Evolutionary conservation across 2,113 vertebrate species (phyloP).

Genomic region (Crotalus helleri): DNA sequence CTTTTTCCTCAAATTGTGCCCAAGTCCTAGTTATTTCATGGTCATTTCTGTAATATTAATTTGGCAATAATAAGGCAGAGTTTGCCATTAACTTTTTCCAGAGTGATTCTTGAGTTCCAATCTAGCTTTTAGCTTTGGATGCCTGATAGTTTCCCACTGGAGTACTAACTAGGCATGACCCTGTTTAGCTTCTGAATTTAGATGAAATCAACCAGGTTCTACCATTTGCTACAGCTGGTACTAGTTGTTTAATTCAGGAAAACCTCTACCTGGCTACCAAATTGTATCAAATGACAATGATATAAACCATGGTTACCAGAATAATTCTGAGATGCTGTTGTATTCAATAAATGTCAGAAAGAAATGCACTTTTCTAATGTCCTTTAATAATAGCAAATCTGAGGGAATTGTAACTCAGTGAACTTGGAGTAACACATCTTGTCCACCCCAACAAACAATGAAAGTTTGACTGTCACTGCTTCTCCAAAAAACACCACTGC

Average conservation of each 20-base stretch:
- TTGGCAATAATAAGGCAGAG: neutral
- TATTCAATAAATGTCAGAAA: neutral
- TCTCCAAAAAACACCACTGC: neutral
- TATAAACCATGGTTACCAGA: neutral
- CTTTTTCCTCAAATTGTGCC: neutral
- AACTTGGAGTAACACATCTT: neutral
- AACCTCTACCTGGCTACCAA: neutral
- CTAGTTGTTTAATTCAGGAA: neutral
- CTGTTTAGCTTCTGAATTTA: neutral
- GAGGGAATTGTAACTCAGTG: neutral
- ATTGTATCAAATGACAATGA: neutral
- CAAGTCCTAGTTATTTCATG: neutral
- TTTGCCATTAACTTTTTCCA: neutral
- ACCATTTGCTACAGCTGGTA: neutral
- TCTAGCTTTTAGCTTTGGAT: neutral
- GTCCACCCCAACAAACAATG: neutral
- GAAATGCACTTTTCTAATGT: neutral
- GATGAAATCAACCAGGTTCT: neutral
- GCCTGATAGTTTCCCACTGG: neutral
- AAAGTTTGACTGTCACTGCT: neutral
- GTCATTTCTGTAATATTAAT: neutral
- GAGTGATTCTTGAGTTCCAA: neutral
- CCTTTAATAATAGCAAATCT: accelerated
- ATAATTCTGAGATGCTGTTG: neutral
- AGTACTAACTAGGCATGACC: neutral